A percentile compares a stretch with the other conserved stretches of the same genome.
Evolutionary conservation across 2,113 vertebrate species (phyloP).

Genomic region (Microcebus murinus): DNA sequence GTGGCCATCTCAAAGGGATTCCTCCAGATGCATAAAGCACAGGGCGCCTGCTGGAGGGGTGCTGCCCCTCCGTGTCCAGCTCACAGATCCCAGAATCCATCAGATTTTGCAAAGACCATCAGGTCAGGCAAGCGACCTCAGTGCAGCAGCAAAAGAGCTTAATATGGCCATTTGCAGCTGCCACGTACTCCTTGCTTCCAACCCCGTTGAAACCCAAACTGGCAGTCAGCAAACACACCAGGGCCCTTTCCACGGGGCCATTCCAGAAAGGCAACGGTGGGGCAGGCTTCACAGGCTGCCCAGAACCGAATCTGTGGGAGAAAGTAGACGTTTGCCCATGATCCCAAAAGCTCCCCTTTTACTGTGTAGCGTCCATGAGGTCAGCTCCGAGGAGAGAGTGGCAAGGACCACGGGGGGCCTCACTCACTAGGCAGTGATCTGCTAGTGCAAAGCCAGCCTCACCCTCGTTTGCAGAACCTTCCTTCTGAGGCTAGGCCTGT

Average conservation of each 20-base stretch:
- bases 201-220: not conserved
- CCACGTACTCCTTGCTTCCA: rapidly evolving
- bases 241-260: not conserved
- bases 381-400: not conserved
- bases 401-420: not conserved
- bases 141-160: not conserved
- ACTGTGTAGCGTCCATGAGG: not conserved
- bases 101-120: not conserved
- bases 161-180: not conserved
- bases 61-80: not conserved
- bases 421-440: not conserved
- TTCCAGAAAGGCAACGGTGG: not conserved
- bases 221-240: not conserved
- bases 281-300: not conserved
- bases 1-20: not conserved
- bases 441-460: not conserved
- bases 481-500: not conserved
- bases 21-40: not conserved
- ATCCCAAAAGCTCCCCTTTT: not conserved
- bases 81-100: not conserved
- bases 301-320: not conserved
- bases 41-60: not conserved
- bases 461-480: not conserved
- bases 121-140: not conserved
- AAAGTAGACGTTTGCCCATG: not conserved